These are phyloP conservation scores for Stegana nigrithorax DNA, from an alignment of 2,888 invertebrate species.

Conservation along the genomic window DNA sequence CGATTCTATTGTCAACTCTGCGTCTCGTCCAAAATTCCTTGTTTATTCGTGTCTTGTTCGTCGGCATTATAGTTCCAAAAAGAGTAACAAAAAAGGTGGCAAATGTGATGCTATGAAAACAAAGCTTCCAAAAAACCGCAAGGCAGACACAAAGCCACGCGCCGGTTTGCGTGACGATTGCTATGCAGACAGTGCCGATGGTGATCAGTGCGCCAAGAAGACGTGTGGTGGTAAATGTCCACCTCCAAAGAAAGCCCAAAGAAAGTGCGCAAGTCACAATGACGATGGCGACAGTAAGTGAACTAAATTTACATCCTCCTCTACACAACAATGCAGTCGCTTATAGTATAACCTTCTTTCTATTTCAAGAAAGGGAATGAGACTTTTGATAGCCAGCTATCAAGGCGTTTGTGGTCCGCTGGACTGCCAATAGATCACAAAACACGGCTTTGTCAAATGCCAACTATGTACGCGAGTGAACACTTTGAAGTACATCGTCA, in stretches of 20 bases:
- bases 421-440: slow-evolving; percentile 19
- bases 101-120: background rate
- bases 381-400: background rate
- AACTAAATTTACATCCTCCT: slow-evolving; percentile 19
- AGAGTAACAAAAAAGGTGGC: slow-evolving; percentile 9
- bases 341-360: slow-evolving; percentile 30
- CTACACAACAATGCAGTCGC: background rate
- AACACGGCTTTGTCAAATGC: slow-evolving; percentile 23
- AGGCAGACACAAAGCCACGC: slow-evolving; percentile 1
- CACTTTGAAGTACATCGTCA: too few relatives aligned
- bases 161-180: background rate
- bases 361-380: slow-evolving; percentile 51
- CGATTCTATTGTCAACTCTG: background rate
- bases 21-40: background rate
- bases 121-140: slow-evolving; percentile 14
- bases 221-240: background rate
- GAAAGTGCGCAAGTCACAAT: slow-evolving; percentile 20
- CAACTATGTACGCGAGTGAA: slow-evolving; percentile 7
- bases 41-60: background rate
- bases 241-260: background rate
- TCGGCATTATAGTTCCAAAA: slow-evolving; percentile 13
- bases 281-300: slow-evolving; percentile 25
- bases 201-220: background rate
- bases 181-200: background rate
- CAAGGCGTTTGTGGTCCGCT: too few relatives aligned